A percentile compares a stretch with the other conserved stretches of the same genome.
These are phyloP conservation scores for Toxonevra muliebris DNA, from an alignment of 2,888 invertebrate species.

Conservation along the genomic window DNA sequence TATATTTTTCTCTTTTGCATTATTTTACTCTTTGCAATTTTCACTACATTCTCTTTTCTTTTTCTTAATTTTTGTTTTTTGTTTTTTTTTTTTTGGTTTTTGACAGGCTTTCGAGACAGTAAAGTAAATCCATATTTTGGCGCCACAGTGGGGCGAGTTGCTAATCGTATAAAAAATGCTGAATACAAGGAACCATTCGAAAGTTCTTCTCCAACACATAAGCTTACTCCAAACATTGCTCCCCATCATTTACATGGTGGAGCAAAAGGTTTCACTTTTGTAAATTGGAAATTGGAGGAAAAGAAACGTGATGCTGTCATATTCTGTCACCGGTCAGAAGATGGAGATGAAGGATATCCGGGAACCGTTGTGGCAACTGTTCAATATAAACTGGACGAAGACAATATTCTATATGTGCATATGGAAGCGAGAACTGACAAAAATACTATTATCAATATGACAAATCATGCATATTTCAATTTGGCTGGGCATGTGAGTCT, in stretches of 20 bases:
- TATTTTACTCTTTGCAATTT: background rate
- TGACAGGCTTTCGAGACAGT: background rate
- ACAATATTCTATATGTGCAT: conserved; percentile 78
- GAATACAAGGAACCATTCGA: too few species aligned
- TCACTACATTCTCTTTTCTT: background rate
- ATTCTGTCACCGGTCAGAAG: conserved; percentile 79
- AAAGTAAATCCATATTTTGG: conserved; percentile 84
- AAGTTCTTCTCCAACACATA: conserved; percentile 76
- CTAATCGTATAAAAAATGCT: conserved; percentile 77
- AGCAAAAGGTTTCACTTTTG: conserved; percentile 82
- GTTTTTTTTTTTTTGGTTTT: background rate
- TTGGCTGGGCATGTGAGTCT: conserved; percentile 79
- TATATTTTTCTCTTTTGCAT: background rate
- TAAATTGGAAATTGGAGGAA: conserved; percentile 70
- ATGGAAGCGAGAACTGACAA: conserved; percentile 81
- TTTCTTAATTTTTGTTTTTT: conserved; percentile 5
- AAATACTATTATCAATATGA: conserved; percentile 85
- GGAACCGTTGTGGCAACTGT: conserved; percentile 80
- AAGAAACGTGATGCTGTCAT: conserved; percentile 66
- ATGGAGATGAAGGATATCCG: conserved; percentile 89
- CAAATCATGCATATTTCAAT: conserved; percentile 92
- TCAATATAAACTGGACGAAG: conserved; percentile 75
- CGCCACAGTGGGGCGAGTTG: conserved; percentile 85
- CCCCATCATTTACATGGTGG: conserved; percentile 86
- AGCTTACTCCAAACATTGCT: conserved; percentile 78